Evolutionary conservation across 1,140 invertebrate species (phyloP), one percentile per base, ranked within the genome.

Genomic region (Drosophila fuyamai): DNA sequence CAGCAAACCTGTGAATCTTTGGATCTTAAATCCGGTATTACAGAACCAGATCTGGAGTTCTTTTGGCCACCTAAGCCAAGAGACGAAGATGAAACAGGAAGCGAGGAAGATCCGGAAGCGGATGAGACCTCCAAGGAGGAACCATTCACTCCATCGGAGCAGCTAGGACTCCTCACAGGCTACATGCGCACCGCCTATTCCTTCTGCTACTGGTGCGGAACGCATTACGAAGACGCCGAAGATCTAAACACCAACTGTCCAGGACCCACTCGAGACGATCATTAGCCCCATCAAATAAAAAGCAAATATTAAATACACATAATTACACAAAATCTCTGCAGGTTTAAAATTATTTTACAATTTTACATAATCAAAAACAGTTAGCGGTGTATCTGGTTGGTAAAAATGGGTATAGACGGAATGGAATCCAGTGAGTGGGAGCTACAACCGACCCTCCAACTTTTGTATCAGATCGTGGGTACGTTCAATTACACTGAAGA

Each of bases 131-230:
- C 82, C 41, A 90, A 93, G 56, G 83, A 92, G 16, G 72, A 78
- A 8, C 38, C 23, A 6, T 92, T 76, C 46, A 74, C 48, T 43
- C 59, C 92, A 5, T 70, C 70, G 43, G 95, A 95, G 75, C 94
- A 95, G 91, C 86, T 96, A 36, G 93, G 95, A 76, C 93, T 94
- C 35, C 77, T 97, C 18, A 96, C 95, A 0, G 90, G 93, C 38
- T 96, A 97, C 91, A 92, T 97, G 23, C 94, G 96, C 59, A 93
- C 92, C 5, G 94, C 93, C n/a, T 94, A 97, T 90, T 93, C 93
- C 41, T 97, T 97, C 91, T 97, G 96, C 84, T 94, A 96, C 46
- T 97, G 96, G 95, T 97, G 96, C 93, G 95, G 95, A 43, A 94
- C 94, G 10, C 93, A 93, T 43, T 96, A 94, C 88, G 93, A 95